Base-by-base conservation (phyloP, 2,888 invertebrate species). In the Eretmocerus hayati region DNA sequence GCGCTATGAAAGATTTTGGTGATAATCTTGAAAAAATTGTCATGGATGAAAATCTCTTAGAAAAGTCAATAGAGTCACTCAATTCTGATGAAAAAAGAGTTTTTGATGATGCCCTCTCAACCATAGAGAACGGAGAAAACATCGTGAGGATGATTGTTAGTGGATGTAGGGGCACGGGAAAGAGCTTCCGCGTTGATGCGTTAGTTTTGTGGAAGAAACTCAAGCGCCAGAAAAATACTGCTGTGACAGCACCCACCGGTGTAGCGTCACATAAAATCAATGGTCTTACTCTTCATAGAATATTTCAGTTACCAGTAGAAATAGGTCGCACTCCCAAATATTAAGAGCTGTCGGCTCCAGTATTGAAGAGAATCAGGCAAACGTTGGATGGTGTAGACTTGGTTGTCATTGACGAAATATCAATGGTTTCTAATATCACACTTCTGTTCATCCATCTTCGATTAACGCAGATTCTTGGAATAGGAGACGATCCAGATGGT, bases 381-480 rank as follows among this genome's bases (percentile, higher is more conserved):
- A n/a, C n/a, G n/a, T n/a, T n/a, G n/a, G n/a, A n/a, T n/a, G n/a
- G n/a, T n/a, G n/a, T n/a, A 5, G 54, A 46, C n/a, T 48, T 63
- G n/a, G 56, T 64, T 40, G 62, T 63, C 19, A 62, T 65, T 45
- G 62, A 63, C 39, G 61, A 58, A 46, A 45, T 58, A 11, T 58
- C 1, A 60, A 52, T 19, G 47, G 62, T n/a, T n/a, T n/a, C n/a
- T n/a, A n/a, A n/a, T n/a, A n/a, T n/a, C n/a, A n/a, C n/a, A n/a
- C n/a, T n/a, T 19, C 50, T 58, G 50, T 62, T 59, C 47, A 62
- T 62, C 42, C 53, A 62, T 53, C 41, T 61, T 21, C 38, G 62
- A 22, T 48, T 63, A 20, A 35, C 53, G 6, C 31, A n/a, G n/a
- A n/a, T n/a, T n/a, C n/a, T n/a, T n/a, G n/a, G n/a, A n/a, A n/a